phyloP scores from a whole-genome alignment of 2,888 invertebrate genomes.

The Exocentrus adspersus region DNA sequence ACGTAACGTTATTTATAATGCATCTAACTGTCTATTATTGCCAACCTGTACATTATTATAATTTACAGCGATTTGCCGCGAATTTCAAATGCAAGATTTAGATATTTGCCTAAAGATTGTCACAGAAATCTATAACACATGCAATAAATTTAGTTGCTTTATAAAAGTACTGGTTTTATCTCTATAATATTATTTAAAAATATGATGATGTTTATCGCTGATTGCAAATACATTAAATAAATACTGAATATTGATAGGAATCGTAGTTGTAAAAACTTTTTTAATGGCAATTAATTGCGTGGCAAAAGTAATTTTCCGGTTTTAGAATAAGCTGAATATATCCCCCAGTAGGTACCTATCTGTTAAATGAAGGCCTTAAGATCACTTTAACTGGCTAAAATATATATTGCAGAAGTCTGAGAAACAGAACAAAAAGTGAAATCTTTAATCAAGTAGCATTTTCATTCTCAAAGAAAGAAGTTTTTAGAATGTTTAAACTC shows the following conservation, averaged over 20 bases:
- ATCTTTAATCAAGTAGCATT: constrained; percentile 53
- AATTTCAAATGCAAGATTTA: too few species aligned
- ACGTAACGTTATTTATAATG: too few species aligned
- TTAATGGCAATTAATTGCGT: neutral
- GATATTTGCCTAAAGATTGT: too few species aligned
- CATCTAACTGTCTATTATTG: too few species aligned
- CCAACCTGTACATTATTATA: too few species aligned
- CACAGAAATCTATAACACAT: too few species aligned
- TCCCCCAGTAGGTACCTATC: constrained; percentile 35
- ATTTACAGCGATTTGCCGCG: too few species aligned
- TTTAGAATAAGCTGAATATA: constrained; percentile 9
- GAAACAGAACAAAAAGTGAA: constrained; percentile 51
- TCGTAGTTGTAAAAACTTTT: neutral
- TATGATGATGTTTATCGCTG: too few species aligned
- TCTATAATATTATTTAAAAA: too few species aligned
- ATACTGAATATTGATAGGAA: neutral
- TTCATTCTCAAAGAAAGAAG: constrained; percentile 47
- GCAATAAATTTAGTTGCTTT: too few species aligned
- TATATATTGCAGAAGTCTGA: constrained; percentile 44
- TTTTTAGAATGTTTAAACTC: constrained; percentile 50
- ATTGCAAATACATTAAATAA: too few species aligned
- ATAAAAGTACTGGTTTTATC: too few species aligned
- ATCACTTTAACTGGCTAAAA: constrained; percentile 46
- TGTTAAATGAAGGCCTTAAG: constrained; percentile 42
- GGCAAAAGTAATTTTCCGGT: neutral